Base-by-base conservation (phyloP, 2,113 vertebrate species). In the Podarcis raffonei region DNA sequence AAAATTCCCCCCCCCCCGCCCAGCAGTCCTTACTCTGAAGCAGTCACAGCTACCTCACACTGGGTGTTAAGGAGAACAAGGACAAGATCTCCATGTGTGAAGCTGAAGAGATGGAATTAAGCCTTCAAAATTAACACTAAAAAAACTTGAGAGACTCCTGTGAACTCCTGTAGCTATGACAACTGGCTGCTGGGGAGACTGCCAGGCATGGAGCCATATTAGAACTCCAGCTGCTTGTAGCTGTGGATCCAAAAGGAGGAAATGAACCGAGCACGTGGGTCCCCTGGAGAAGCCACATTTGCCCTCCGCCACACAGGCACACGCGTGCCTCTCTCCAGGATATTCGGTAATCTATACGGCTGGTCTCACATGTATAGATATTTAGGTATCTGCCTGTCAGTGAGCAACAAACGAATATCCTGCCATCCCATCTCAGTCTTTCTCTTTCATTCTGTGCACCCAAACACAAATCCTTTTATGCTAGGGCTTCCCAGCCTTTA, bases 161-260 rank as follows among this genome's bases (percentile, higher is more conserved):
- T 84, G 87, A 89, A 89, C 75, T 89, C 72, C 81, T 78, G 87
- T 89, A 78, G 81, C 87, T 84, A 77, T 89, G 87, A 89, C 81
- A 89, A 89, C 81, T 77, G 75, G n/a, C 87, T 78, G 62, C 42
- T 5, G 81, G 74, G 39, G 81, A 84, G 62, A 83, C 62, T 23
- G 23, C 65, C 8, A 77, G 87, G 72, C 62, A 57, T 25, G 16
- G 2, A 69, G 42, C 87, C 42, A 69, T 77, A 57, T 79, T 35
- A 84, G 74, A 37, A 9, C 81, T 89, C 80, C 87, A 84, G 48
- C 74, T 89, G 62, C 74, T 84, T 84, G 22, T 30, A 83, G 39
- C 16, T 53, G 62, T 53, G 65, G 39, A 53, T 89, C 82, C 81
- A 89, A 78, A 39, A 30, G 6, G 27, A 53, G 71, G 71, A 83